Base-by-base conservation (phyloP, 2,888 invertebrate genomes). In the Dryocosmus kuriphilus region DNA sequence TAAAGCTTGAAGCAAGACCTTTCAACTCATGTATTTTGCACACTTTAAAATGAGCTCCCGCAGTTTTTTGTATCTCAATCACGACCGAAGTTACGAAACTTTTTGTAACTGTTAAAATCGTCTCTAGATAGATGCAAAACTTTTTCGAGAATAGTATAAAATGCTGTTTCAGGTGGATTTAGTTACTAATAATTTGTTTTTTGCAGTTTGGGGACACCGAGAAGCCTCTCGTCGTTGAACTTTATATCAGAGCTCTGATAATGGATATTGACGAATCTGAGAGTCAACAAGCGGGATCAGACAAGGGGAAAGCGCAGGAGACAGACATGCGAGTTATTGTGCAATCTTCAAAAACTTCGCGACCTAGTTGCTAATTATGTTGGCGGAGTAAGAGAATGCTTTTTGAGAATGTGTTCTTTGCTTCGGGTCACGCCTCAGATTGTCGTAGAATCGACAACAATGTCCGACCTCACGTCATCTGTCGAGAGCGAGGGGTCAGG, bases 241-340 rank as follows among this genome's bases (percentile, higher is more conserved):
- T 96, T 85, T 96, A 95, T 89, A 94, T 96, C 75, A 93, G 95
- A 78, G 96, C 95, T 3, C 93, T 96, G 84, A 96, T 95, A 6
- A 94, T 95, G 16, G 96, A 96, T 85, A 94, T 96, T 94, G 96
- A 96, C 87, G 95, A 95, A 88, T 89, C 96, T 87, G 96, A 96
- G 90, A 92, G 93, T 89, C 92, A 94, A 90, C 93, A 95, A 92
- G 88, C 93, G 87, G 92, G 93, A 87, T 92, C 94, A 88, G 93
- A 93, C 81, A 89, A 92, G 79, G 92, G 92, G 35, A 92, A 92
- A 85, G 91, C 92, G 0, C 92, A 93, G 88, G 94, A 93, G 84
- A 92, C 93, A 0, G 94, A 94, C 24, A 93, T 94, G 30, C 93
- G 94, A 8, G 82, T 91, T n/a, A 90, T 93, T 86, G 92, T 92